Percentiles rank a stretch among this genome's conserved stretches.
Evolutionary conservation across 2,888 invertebrate genomes (phyloP).

Genomic region (Hemithea aestivaria): DNA sequence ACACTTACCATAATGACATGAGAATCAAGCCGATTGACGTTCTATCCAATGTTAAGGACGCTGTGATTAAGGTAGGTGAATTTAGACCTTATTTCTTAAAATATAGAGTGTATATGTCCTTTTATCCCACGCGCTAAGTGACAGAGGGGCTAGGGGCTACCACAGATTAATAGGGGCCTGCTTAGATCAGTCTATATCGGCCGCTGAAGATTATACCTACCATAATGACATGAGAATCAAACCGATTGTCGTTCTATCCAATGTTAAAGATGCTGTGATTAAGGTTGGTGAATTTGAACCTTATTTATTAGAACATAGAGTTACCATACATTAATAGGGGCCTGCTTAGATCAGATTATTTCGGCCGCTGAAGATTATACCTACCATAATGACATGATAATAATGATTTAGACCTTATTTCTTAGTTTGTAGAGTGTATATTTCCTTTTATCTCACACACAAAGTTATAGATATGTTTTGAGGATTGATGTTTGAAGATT

Average conservation of each 20-base stretch:
- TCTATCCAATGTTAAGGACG: slow-evolving; percentile 43
- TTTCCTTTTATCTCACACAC: too few species aligned
- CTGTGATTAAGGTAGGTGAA: slow-evolving; percentile 50
- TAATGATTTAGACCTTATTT: neutral
- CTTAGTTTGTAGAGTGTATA: too few species aligned
- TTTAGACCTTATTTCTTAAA: too few species aligned
- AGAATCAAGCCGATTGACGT: slow-evolving; percentile 38
- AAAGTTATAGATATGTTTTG: too few species aligned
- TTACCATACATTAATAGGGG: slow-evolving; percentile 53
- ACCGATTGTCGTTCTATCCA: slow-evolving; percentile 34
- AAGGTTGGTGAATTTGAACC: too few species aligned
- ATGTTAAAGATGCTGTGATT: slow-evolving; percentile 48
- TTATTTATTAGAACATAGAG: too few species aligned
- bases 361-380: slow-evolving; percentile 87
- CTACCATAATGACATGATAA: slow-evolving; percentile 80
- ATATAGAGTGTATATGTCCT: slow-evolving; percentile 92
- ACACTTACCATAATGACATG: slow-evolving; percentile 84
- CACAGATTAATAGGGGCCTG: slow-evolving; percentile 55
- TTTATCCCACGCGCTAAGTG: slow-evolving; percentile 88
- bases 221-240: slow-evolving; percentile 68
- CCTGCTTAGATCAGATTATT: slow-evolving; percentile 71
- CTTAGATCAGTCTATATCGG: slow-evolving; percentile 72
- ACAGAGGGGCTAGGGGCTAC: slow-evolving; percentile 77
- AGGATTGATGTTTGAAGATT: too few species aligned
- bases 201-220: slow-evolving; percentile 89